These are phyloP conservation scores for Podargus strigoides DNA, from an alignment of 2,797 vertebrate species.

Conservation along the genomic window DNA sequence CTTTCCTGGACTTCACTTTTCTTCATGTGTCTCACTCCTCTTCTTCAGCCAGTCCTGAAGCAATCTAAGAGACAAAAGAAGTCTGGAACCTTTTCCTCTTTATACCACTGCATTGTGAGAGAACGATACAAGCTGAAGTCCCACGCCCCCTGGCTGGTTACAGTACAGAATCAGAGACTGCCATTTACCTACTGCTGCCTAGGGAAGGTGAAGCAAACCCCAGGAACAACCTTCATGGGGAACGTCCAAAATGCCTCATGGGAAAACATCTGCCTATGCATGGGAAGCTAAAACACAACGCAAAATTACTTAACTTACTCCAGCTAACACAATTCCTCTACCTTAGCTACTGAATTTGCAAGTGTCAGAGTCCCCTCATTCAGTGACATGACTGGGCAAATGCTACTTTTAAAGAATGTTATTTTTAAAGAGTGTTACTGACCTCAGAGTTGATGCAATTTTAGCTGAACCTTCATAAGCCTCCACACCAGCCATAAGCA, in stretches of 20 bases:
- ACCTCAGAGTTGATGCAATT: neutral
- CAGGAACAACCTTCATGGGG: neutral
- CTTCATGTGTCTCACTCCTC: neutral
- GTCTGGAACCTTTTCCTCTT: neutral
- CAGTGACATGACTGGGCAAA: neutral
- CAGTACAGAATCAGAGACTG: too few relatives aligned
- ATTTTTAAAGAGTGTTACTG: neutral
- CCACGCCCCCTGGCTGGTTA: too few relatives aligned
- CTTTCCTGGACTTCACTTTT: neutral
- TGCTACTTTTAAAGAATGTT: neutral
- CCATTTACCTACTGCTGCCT: neutral
- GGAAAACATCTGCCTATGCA: neutral
- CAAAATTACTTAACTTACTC: neutral
- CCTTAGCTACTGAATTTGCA: neutral
- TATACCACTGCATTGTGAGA: fast-evolving
- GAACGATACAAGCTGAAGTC: too few relatives aligned
- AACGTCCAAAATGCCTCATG: neutral
- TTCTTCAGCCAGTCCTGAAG: neutral
- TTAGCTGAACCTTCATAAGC: neutral
- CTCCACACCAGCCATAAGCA: neutral
- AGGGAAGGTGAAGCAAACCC: neutral
- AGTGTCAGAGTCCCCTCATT: neutral
- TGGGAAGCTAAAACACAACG: neutral
- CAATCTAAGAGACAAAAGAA: neutral
- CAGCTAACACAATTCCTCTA: neutral